Evolutionary conservation across 1,140 invertebrate genomes (phyloP).

Genomic region (Melipona quadrifasciata): DNA sequence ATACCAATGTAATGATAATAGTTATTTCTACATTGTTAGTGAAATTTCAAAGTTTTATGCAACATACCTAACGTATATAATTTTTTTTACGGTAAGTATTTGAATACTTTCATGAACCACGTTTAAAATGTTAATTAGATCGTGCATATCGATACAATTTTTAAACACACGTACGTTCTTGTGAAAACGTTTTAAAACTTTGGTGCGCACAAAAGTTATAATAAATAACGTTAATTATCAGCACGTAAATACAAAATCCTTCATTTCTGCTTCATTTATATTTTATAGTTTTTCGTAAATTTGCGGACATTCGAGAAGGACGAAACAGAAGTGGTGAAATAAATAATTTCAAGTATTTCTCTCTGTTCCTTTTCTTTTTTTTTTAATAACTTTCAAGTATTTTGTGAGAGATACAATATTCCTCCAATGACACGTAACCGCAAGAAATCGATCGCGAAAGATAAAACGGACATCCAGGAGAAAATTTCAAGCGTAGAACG

Average conservation of each 20-base stretch:
- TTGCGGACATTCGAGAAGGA: neutral
- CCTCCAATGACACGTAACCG: conserved; percentile 27
- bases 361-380: too few relatives aligned
- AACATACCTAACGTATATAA: too few relatives aligned
- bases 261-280: neutral
- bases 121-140: neutral
- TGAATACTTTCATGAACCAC: too few relatives aligned
- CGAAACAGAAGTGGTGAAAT: neutral
- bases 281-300: neutral
- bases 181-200: neutral
- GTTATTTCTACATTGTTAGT: too few relatives aligned
- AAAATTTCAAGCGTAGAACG: neutral
- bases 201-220: neutral
- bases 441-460: conserved; percentile 22
- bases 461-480: conserved; percentile 10
- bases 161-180: neutral
- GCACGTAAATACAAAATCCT: neutral
- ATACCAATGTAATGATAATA: too few relatives aligned
- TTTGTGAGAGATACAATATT: conserved; percentile 21
- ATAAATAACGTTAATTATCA: neutral
- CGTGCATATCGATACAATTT: neutral
- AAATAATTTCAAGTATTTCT: too few relatives aligned
- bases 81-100: too few relatives aligned
- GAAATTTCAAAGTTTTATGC: too few relatives aligned
- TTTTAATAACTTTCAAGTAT: neutral